A percentile compares a stretch with the other conserved stretches of the same genome.
These are phyloP conservation scores for Leptoclinus maculatus DNA, from an alignment of 2,797 vertebrate genomes.

Conservation along the genomic window DNA sequence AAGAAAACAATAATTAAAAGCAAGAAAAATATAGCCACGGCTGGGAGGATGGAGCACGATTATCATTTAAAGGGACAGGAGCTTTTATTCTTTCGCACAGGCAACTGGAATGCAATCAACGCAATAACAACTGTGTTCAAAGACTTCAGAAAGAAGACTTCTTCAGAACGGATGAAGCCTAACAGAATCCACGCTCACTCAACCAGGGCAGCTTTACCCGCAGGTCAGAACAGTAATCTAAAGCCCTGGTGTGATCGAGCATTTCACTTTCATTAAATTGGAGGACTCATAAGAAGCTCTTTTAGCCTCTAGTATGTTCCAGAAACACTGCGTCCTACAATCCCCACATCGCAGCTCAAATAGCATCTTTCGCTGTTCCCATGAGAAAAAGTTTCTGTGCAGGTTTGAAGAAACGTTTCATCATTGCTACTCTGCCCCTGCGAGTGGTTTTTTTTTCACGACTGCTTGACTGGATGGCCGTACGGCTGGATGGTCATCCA, in stretches of 20 bases:
- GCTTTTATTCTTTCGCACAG: background rate
- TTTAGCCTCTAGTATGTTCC: background rate
- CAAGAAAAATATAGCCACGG: background rate
- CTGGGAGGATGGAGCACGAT: background rate
- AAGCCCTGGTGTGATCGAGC: background rate
- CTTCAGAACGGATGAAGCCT: background rate
- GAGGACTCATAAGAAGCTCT: background rate
- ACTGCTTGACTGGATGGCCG: constrained; percentile 24
- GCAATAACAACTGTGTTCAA: background rate
- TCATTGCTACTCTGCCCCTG: constrained; percentile 20
- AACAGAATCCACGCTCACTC: background rate
- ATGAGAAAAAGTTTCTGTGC: constrained; percentile 15
- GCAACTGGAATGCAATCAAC: background rate
- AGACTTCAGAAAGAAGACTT: too few relatives aligned
- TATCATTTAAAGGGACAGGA: constrained; percentile 1
- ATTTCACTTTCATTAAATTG: background rate
- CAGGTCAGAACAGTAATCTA: background rate
- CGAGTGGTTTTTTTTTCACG: constrained; percentile 54
- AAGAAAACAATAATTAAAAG: constrained; percentile 20
- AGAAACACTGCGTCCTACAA: background rate
- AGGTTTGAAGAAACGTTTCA: constrained; percentile 33
- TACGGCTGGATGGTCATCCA: constrained; percentile 36
- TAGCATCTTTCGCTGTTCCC: background rate
- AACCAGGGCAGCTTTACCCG: background rate
- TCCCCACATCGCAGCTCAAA: background rate